Conservation (phyloP, 2,888 invertebrate species). For the Microdon myrmicae region DNA sequence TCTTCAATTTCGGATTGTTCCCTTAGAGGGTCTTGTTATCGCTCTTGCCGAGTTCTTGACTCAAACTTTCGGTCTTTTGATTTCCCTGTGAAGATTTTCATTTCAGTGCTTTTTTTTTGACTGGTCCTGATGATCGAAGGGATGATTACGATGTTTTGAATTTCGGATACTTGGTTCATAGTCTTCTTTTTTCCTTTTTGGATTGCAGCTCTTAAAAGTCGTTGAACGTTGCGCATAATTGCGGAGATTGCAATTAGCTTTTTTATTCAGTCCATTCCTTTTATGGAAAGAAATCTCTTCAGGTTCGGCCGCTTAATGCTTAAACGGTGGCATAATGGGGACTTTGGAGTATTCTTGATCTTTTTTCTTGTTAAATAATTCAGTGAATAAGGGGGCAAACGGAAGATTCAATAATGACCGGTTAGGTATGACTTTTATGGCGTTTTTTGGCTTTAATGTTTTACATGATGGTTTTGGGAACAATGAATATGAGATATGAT, state of each 20-base stretch:
- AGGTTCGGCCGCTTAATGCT: constrained; percentile 12
- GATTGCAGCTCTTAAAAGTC: constrained; percentile 21
- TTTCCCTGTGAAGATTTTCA: constrained; percentile 21
- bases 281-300: constrained; percentile 21
- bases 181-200: neutral
- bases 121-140: constrained; percentile 31
- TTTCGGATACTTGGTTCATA: neutral
- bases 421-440: constrained; percentile 9
- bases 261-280: constrained; percentile 1
- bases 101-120: neutral
- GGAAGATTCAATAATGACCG: constrained; percentile 5
- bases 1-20: too few species aligned
- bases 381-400: constrained; percentile 11
- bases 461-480: constrained; percentile 3
- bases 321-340: constrained; percentile 36
- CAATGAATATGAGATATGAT: constrained; percentile 6
- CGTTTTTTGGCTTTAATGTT: neutral
- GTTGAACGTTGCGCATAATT: constrained; percentile 39
- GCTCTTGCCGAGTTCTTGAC: neutral
- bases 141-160: constrained; percentile 31
- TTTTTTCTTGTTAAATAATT: neutral
- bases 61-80: constrained; percentile 21
- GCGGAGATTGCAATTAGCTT: constrained; percentile 35
- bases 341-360: constrained; percentile 10
- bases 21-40: neutral